phyloP scores from a whole-genome alignment of 1,140 invertebrate species.

The Sitophilus oryzae region DNA sequence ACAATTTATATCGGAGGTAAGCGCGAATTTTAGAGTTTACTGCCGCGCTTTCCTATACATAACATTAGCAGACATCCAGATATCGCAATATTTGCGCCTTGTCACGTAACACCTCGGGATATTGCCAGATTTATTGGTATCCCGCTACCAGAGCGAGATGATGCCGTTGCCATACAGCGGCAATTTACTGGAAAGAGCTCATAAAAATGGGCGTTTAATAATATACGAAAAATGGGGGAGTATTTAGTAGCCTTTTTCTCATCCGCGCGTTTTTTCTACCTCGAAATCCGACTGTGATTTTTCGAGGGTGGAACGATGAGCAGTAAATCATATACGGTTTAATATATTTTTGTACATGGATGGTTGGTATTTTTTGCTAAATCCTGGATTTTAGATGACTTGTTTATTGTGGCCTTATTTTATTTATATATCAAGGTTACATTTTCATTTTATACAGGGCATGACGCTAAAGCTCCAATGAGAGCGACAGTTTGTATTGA shows the following conservation, averaged over 20 bases:
- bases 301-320: background rate
- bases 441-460: no score
- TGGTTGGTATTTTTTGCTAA: no score
- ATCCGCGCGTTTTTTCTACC: background rate
- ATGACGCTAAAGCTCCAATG: no score
- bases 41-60: conserved; percentile 12
- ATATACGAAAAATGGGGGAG: conserved; percentile 5
- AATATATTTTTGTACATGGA: background rate
- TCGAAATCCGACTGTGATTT: background rate
- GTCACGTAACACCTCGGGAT: conserved; percentile 16
- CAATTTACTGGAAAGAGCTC: conserved; percentile 5
- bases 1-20: background rate
- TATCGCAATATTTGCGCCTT: conserved; percentile 18
- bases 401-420: no score
- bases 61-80: conserved; percentile 10
- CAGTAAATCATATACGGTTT: background rate
- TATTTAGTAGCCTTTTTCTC: conserved; percentile 1
- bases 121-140: conserved; percentile 20
- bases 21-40: conserved; percentile 9
- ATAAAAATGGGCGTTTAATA: conserved; percentile 16
- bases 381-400: no score
- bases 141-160: conserved; percentile 8
- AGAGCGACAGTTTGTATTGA: no score
- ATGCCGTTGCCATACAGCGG: conserved; percentile 2
- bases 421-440: no score